Conservation (phyloP, 2,113 vertebrate genomes). For the Heterocephalus glaber region DNA sequence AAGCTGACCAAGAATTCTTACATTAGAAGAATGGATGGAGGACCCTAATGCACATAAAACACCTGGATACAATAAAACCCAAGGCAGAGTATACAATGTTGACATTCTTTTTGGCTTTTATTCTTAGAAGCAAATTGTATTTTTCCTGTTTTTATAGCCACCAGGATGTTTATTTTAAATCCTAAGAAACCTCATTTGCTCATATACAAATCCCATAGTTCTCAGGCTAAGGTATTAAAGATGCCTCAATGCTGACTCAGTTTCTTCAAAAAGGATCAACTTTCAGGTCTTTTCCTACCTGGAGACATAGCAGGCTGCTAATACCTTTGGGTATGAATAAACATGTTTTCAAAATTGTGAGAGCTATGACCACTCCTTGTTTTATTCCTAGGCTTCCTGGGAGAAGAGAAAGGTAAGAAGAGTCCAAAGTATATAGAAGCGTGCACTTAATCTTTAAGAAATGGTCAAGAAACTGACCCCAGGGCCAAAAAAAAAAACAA, state of each 20-base stretch:
- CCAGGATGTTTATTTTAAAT: background rate
- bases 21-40: background rate
- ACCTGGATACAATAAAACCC: slow-evolving; percentile 12
- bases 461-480: background rate
- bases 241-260: background rate
- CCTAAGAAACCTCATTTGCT: slow-evolving; percentile 37
- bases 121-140: slow-evolving; percentile 55
- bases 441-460: background rate
- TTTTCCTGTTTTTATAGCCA: slow-evolving; percentile 9
- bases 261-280: background rate
- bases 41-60: background rate
- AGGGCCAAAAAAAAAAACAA: background rate
- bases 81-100: background rate
- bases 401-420: background rate
- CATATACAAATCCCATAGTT: background rate
- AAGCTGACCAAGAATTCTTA: slow-evolving; percentile 65
- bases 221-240: background rate
- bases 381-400: background rate
- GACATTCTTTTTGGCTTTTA: slow-evolving; percentile 46
- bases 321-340: background rate
- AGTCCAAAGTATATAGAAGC: background rate
- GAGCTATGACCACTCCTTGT: background rate
- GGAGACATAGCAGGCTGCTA: too few species aligned
- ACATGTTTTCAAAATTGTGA: background rate
- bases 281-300: background rate